phyloP scores from a whole-genome alignment of 2,113 vertebrate genomes.

The Pao palembangensis region DNA sequence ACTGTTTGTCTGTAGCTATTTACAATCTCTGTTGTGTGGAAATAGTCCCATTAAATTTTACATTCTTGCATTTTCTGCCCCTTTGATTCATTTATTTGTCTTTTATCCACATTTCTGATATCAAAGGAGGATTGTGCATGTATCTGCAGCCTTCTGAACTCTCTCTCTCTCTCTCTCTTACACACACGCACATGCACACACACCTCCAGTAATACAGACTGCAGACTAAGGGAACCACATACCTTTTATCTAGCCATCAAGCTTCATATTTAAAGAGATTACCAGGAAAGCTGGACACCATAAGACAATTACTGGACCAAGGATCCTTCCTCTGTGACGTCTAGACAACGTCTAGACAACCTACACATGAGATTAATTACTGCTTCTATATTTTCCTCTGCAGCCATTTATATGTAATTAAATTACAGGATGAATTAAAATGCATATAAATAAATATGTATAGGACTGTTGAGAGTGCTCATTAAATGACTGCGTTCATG shows the following conservation, averaged over 20 bases:
- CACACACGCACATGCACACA: constrained; percentile 33
- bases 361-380: not conserved
- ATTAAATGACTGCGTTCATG: not conserved
- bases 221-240: constrained; percentile 62
- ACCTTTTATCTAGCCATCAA: constrained; percentile 71
- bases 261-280: constrained; percentile 70
- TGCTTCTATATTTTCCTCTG: not conserved
- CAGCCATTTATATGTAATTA: not conserved
- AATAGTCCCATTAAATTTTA: too few species aligned
- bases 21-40: too few species aligned
- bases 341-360: constrained; percentile 57
- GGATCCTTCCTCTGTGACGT: constrained; percentile 41
- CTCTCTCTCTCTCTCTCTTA: not conserved
- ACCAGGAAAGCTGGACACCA: constrained; percentile 62
- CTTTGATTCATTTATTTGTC: constrained; percentile 17
- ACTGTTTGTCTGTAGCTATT: not conserved
- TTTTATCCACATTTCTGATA: constrained; percentile 33
- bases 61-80: constrained; percentile 19
- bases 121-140: constrained; percentile 41
- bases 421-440: not conserved
- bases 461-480: too few species aligned
- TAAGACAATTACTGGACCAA: constrained; percentile 59
- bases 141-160: constrained; percentile 54
- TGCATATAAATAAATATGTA: not conserved
- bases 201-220: constrained; percentile 47